These are phyloP conservation scores for Drosophila picticornis DNA, from an alignment of 2,888 invertebrate genomes.

Conservation along the genomic window DNA sequence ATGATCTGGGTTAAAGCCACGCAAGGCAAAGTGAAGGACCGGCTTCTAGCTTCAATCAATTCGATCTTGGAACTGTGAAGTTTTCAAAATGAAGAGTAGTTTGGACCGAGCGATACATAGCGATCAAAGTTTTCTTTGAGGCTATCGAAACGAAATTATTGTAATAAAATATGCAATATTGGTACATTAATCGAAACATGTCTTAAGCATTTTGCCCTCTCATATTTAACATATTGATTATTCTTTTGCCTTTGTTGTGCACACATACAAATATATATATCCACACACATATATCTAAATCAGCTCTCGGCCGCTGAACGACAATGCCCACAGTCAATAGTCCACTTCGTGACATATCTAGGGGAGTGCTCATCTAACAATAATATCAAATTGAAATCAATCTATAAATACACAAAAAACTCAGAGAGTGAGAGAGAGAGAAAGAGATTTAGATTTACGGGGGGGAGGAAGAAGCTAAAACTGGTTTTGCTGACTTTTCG, in stretches of 20 bases:
- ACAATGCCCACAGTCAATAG: conserved; percentile 38
- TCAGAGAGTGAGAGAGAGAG: not conserved
- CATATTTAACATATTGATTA: not conserved
- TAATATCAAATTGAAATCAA: conserved; percentile 51
- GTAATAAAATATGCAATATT: not conserved
- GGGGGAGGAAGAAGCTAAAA: not conserved
- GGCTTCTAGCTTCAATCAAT: not conserved
- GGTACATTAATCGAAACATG: not conserved
- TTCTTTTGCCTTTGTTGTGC: not conserved
- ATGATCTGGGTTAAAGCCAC: not conserved
- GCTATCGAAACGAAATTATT: not conserved
- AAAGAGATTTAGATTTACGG: no score
- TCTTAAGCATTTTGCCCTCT: not conserved
- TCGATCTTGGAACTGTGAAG: not conserved
- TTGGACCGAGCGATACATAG: not conserved
- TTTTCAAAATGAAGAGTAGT: not conserved
- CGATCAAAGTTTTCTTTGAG: not conserved
- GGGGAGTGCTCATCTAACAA: conserved; percentile 23
- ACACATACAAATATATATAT: not conserved
- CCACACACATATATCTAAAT: not conserved
- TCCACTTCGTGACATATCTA: conserved; percentile 25
- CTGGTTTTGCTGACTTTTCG: not conserved
- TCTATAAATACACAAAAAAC: conserved; percentile 5
- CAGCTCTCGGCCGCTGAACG: conserved; percentile 33
- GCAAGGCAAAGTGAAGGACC: not conserved